Conservation (phyloP, 1,140 invertebrate species). For the Platyscapa corneri region DNA sequence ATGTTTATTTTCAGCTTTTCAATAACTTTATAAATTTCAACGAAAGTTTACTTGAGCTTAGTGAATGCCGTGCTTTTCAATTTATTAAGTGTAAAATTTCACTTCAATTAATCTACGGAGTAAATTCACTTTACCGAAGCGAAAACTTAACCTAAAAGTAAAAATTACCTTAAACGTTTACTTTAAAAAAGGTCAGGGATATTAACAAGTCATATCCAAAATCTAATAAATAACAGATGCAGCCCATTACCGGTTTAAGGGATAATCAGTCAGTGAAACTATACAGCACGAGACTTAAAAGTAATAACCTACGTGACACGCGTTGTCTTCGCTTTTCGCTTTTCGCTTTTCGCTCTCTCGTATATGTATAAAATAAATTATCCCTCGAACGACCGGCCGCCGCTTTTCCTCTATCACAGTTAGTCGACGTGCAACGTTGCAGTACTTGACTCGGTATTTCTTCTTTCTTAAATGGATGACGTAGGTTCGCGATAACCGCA, state of each 20-base stretch:
- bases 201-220: slow-evolving; percentile 10
- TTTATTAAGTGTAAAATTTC: neutral
- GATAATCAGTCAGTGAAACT: slow-evolving; percentile 40
- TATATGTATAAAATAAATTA: slow-evolving; percentile 28
- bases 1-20: neutral
- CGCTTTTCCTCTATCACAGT: slow-evolving; percentile 27
- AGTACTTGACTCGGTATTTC: neutral
- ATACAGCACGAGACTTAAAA: slow-evolving; percentile 16
- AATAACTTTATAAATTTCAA: neutral
- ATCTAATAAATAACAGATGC: slow-evolving; percentile 46
- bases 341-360: neutral
- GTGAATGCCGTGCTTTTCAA: neutral
- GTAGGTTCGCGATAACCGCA: slow-evolving; percentile 24
- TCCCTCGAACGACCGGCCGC: slow-evolving; percentile 27
- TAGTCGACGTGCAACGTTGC: slow-evolving; percentile 24
- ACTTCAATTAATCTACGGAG: neutral
- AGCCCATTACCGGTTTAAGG: slow-evolving; percentile 57
- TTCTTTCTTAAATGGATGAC: neutral
- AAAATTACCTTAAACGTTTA: neutral
- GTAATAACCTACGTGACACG: neutral
- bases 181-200: slow-evolving; percentile 2
- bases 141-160: slow-evolving; percentile 14
- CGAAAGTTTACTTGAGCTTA: neutral
- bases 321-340: slow-evolving; percentile 24
- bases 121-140: neutral